Percentiles rank a stretch among this genome's conserved stretches.
Evolutionary conservation across 2,797 vertebrate species (phyloP).

Genomic region (Hypotaenidia philippensis): DNA sequence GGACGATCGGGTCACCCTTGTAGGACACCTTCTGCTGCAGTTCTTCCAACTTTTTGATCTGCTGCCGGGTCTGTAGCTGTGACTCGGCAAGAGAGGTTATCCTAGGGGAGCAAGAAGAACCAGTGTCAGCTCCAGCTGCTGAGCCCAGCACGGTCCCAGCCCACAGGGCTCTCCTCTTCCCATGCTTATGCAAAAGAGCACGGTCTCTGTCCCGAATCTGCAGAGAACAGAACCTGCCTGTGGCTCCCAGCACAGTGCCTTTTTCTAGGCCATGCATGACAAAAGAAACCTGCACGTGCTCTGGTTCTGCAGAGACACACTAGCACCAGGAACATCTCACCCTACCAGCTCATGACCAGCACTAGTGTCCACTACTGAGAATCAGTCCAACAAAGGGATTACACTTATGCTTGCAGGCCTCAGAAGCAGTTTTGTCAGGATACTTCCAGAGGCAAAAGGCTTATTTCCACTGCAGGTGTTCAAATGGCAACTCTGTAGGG

Average conservation of each 20-base stretch:
- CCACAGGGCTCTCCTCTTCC: neutral
- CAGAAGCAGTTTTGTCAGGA: neutral
- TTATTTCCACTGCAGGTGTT: neutral
- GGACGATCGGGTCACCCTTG: conserved; percentile 97
- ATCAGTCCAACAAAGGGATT: neutral
- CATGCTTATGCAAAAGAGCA: rapidly evolving
- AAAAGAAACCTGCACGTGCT: rapidly evolving
- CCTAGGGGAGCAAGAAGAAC: conserved; percentile 77
- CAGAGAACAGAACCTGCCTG: rapidly evolving
- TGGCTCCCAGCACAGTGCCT: neutral
- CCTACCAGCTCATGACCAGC: neutral
- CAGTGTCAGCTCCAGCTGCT: neutral
- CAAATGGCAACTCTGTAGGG: neutral
- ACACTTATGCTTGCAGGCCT: rapidly evolving
- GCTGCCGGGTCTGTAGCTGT: conserved; percentile 97
- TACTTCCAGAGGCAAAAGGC: neutral
- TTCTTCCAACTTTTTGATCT: conserved; percentile 98
- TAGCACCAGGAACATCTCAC: neutral
- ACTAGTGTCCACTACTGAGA: rapidly evolving
- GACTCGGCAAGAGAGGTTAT: conserved; percentile 98
- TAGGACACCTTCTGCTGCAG: conserved; percentile 98
- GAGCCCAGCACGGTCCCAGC: rapidly evolving
- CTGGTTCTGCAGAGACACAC: neutral
- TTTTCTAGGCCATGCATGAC: neutral
- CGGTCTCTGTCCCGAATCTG: rapidly evolving